Evolutionary conservation across 2,113 vertebrate species (phyloP).

Genomic region (Corynorhinus townsendii): DNA sequence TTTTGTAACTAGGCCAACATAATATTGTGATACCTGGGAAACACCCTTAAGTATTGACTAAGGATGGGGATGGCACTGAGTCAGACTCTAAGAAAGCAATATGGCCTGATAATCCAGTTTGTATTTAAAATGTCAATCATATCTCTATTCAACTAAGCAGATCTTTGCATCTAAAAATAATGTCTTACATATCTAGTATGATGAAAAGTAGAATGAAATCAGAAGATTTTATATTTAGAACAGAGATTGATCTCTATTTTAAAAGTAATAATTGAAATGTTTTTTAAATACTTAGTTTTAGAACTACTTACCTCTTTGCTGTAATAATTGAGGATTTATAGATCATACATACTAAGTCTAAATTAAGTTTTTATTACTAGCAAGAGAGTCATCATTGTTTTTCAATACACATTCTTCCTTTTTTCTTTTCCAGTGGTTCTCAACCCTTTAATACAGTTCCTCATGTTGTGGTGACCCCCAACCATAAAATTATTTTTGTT

Average conservation of each 20-base stretch:
- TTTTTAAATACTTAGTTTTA: not conserved
- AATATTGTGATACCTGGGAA: slow-evolving; percentile 73
- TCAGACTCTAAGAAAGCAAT: slow-evolving; percentile 44
- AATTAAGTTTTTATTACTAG: not conserved
- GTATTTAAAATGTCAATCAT: slow-evolving; percentile 51
- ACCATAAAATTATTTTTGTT: no score
- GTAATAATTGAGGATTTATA: not conserved
- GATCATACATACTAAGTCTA: not conserved
- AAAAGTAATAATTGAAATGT: slow-evolving; percentile 30
- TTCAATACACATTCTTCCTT: not conserved
- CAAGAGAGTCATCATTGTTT: not conserved
- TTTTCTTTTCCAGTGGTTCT: not conserved
- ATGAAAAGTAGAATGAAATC: not conserved
- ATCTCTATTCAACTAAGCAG: not conserved
- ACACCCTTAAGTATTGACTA: slow-evolving; percentile 49
- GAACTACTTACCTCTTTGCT: not conserved
- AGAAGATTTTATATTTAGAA: slow-evolving; percentile 2
- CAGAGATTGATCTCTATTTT: not conserved
- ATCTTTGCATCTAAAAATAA: slow-evolving; percentile 24
- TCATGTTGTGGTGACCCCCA: no score
- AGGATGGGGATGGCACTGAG: not conserved
- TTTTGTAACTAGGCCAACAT: slow-evolving; percentile 56
- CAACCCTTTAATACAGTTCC: no score
- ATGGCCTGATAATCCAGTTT: slow-evolving; percentile 49
- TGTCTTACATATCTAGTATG: not conserved